phyloP scores from a whole-genome alignment of 2,113 vertebrate species.

The Machaerirhynchus nigripectus region DNA sequence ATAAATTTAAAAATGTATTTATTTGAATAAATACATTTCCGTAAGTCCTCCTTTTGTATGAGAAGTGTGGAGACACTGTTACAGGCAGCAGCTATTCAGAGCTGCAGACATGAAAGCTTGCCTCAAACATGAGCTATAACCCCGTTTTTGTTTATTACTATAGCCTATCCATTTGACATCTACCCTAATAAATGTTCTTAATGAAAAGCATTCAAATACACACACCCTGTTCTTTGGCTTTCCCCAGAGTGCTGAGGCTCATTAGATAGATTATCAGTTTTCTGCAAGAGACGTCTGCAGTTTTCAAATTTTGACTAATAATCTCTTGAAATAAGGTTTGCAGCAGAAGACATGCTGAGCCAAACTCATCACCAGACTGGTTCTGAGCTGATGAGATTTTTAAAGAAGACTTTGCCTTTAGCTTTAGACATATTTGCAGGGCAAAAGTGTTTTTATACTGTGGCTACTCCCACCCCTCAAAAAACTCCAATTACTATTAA shows the following conservation, averaged over 20 bases:
- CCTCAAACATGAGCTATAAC: background rate
- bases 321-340: background rate
- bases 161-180: background rate
- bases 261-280: background rate
- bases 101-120: background rate
- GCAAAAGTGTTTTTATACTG: background rate
- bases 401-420: background rate
- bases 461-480: background rate
- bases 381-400: background rate
- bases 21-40: background rate
- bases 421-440: background rate
- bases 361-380: background rate
- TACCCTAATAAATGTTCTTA: background rate
- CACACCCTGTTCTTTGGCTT: background rate
- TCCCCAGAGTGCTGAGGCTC: background rate
- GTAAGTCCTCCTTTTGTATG: background rate
- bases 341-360: background rate
- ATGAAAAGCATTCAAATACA: background rate
- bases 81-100: background rate
- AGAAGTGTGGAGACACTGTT: background rate
- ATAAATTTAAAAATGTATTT: background rate
- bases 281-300: background rate
- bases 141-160: background rate
- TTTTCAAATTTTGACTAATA: conserved; percentile 3
- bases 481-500: background rate